Evolutionary conservation across 2,888 invertebrate genomes (phyloP), one percentile per base, ranked within the genome.

Genomic region (Megamerina dolium): DNA sequence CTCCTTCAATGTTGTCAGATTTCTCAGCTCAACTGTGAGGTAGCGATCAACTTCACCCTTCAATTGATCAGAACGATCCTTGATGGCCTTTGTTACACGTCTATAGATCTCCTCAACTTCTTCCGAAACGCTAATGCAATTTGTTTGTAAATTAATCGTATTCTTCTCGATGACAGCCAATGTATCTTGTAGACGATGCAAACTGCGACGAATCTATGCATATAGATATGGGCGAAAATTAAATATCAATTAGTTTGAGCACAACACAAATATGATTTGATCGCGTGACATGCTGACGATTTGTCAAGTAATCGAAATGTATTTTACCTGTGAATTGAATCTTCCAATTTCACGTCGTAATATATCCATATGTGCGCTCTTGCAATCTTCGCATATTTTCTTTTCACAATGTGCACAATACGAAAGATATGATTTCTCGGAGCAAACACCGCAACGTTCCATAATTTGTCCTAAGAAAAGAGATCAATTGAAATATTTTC

Each of bases 401-500:
- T 95, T 93, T 64, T 96, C 94, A 74, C 99, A 99, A 73, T 99
- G 97, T 19, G 87, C 85, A 72, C 97, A 99, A 37, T 81, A 76
- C 44, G 82, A 82, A 59, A 91, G 84, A 66, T 91, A 89, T 45
- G 90, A 84, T 73, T 95, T 89, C 73, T 93, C 89, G 42, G 90
- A 90, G 74, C 94, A 91, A 35, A 94, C 90, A 63, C 87, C 87
- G 72, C 92, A 93, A 58, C 92, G 77, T 73, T 91, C 91, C 91
- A 92, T 92, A 43, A 89, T 80, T 73, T 91, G 90, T 46, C 90
- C 72, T 72, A 23, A 23, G 23, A 23, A 6, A 8, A 23, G 6
- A 23, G 23, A 23, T 6, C 23, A 23, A 23, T 23, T 23, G 23
- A 23, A 23, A 23, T 10, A 23, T 23, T 23, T 23, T 23, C 23